Evolutionary conservation across 2,888 invertebrate genomes (phyloP), one percentile per base, ranked within the genome.

Genomic region (Drosophila rellima): DNA sequence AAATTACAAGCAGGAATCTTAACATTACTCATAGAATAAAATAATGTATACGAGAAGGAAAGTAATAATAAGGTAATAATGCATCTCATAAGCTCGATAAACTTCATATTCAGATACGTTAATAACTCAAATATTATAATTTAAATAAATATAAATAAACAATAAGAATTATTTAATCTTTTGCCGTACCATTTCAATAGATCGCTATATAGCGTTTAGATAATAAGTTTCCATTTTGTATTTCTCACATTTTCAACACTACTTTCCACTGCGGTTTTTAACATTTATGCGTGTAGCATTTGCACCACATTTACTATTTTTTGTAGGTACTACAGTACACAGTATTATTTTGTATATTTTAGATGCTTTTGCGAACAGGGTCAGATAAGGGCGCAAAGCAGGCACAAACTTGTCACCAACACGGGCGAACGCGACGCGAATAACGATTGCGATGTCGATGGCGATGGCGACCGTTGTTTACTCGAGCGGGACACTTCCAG

Each of bases 401-500:
- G 65, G 51, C 76, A 75, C 80, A 80, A 72, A 81, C 61, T 64
- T 77, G 78, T 74, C 78, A 64, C 54, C 57, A 73, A 61, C 55
- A 60, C 68, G 48, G 47, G 45, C 47, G 40, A 67, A 61, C 75
- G 76, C 76, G 80, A 70, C 76, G 59, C 71, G 74, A 62, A 56
- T 48, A 50, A 31, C 52, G 55, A 66, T 52, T 45, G 35, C 52
- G 55, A 66, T 52, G 51, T 20, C 52, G 37, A 63, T 35, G 39
- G 8, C 33, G 47, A 56, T 70, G 72, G 59, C 79, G 87, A 69
- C 63, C 81, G 88, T 80, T 91, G 91, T 89, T 91, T 88, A 91
- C 89, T 91, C 90, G 91, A 90, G 91, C 91, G 89, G 85, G 82
- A 90, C 91, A 81, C 78, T 87, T 89, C 72, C 90, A 82, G 57